Percentiles rank a stretch among this genome's conserved stretches.
Evolutionary conservation across 1,140 invertebrate species (phyloP).

Genomic region (Leptoteleia sp.): DNA sequence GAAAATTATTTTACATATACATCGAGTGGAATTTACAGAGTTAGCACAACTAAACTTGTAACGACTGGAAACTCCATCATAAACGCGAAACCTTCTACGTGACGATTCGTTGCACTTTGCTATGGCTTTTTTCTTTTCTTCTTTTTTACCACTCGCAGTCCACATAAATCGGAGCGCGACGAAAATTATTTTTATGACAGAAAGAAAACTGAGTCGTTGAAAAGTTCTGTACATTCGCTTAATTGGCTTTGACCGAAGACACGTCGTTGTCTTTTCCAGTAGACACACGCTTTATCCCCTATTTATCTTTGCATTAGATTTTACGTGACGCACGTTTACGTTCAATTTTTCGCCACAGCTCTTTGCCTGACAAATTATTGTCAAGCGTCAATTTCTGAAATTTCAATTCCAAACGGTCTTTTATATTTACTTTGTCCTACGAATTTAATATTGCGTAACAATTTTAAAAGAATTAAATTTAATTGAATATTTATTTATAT

Average conservation of each 20-base stretch:
- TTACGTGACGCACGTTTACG: conserved; percentile 7
- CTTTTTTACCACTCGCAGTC: conserved; percentile 41
- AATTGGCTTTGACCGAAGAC: conserved; percentile 40
- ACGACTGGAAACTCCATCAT: too few species aligned
- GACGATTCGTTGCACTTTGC: conserved; percentile 60
- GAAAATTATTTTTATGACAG: conserved; percentile 47
- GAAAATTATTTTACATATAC: too few species aligned
- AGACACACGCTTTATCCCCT: conserved; percentile 23
- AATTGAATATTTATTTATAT: too few species aligned
- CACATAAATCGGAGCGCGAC: conserved; percentile 44
- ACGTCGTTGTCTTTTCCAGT: conserved; percentile 17
- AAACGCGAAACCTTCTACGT: not conserved
- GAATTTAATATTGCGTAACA: too few species aligned
- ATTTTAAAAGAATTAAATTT: too few species aligned
- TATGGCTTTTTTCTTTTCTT: conserved; percentile 48
- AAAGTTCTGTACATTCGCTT: conserved; percentile 42
- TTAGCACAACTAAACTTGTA: too few species aligned
- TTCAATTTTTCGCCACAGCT: conserved; percentile 15
- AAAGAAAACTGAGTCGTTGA: conserved; percentile 51
- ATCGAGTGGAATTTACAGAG: too few species aligned
- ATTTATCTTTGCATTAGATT: conserved; percentile 36
- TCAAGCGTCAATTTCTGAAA: too few species aligned
- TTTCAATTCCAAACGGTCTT: too few species aligned
- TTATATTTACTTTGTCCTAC: too few species aligned
- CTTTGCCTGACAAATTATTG: conserved; percentile 10